These are phyloP conservation scores for Eremobia ochroleuca DNA, from an alignment of 2,888 invertebrate genomes.

Conservation along the genomic window DNA sequence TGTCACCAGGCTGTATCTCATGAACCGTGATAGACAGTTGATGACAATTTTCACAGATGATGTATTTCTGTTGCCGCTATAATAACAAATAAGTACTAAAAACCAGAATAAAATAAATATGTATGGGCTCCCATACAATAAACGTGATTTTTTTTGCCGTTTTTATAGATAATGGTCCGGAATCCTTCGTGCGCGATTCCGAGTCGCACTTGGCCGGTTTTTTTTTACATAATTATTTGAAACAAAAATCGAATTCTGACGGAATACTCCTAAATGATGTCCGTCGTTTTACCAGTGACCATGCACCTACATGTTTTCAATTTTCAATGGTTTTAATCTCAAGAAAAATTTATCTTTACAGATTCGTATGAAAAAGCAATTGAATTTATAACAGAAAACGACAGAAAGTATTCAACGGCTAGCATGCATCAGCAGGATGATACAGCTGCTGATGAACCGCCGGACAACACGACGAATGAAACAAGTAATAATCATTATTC, in stretches of 20 bases:
- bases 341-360: slow-evolving; percentile 16
- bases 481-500: slow-evolving; percentile 11
- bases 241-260: neutral
- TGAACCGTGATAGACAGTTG: too few species aligned
- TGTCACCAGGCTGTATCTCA: too few species aligned
- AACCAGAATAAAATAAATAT: too few species aligned
- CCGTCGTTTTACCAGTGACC: neutral
- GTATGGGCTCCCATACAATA: too few species aligned
- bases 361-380: slow-evolving; percentile 16
- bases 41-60: too few species aligned
- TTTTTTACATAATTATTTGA: neutral
- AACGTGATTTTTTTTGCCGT: too few species aligned
- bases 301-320: neutral
- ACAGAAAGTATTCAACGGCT: neutral
- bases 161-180: too few species aligned
- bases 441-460: neutral
- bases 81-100: too few species aligned
- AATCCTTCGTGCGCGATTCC: too few species aligned
- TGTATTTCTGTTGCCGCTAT: too few species aligned
- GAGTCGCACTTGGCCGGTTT: too few species aligned
- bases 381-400: neutral
- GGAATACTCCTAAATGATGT: neutral
- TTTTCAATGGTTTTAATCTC: neutral
- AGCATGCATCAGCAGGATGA: too few species aligned
- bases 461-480: neutral